Conservation (phyloP, 2,888 invertebrate species). For the Choristoneura rosaceana region DNA sequence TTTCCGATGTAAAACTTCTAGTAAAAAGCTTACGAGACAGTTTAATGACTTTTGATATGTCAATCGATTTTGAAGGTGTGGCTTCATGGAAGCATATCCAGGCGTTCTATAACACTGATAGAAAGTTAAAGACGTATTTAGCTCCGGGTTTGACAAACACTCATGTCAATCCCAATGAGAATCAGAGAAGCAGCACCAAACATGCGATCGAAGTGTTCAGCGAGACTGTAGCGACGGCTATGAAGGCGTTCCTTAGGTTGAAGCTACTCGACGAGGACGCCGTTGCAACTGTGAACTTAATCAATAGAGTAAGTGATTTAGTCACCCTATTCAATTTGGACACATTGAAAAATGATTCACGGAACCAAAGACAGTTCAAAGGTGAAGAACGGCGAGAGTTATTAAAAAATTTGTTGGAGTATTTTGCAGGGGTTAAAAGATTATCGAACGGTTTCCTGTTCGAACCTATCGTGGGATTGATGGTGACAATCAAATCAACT, state of each 20-base stretch:
- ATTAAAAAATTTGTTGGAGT: background rate
- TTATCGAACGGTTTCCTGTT: background rate
- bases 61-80: background rate
- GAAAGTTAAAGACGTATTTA: background rate
- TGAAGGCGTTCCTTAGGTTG: background rate
- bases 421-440: background rate
- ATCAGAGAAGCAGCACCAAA: background rate
- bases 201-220: constrained; percentile 2
- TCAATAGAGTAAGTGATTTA: background rate
- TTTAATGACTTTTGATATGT: background rate
- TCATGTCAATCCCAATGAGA: background rate
- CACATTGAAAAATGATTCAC: background rate
- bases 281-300: background rate
- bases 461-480: constrained; percentile 6
- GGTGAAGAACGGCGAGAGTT: background rate
- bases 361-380: background rate
- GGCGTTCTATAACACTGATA: background rate
- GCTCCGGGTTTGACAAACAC: background rate
- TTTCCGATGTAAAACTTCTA: constrained; percentile 2
- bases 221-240: background rate
- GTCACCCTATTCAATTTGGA: background rate
- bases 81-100: constrained; percentile 1
- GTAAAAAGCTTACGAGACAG: constrained; percentile 1
- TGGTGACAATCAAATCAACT: constrained; percentile 2
- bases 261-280: background rate